Percentiles rank a stretch among this genome's conserved stretches.
Evolutionary conservation across 2,113 vertebrate species (phyloP).

Genomic region (Scophthalmus maximus): DNA sequence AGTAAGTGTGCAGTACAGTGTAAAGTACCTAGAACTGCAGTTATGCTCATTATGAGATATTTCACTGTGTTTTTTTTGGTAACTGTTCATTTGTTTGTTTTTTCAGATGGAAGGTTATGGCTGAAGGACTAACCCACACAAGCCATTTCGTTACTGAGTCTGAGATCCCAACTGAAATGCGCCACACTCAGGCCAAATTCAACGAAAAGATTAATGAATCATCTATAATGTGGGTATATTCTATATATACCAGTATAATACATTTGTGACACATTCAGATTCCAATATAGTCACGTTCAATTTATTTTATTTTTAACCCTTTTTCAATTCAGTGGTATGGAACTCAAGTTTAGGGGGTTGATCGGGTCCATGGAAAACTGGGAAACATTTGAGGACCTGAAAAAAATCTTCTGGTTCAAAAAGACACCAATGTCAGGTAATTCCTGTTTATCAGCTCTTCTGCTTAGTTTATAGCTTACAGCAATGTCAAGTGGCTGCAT

Average conservation of each 20-base stretch:
- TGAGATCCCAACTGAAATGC: slow-evolving; percentile 46
- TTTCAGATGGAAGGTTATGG: slow-evolving; percentile 50
- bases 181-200: slow-evolving; percentile 24
- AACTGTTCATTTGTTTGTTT: background rate
- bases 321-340: slow-evolving; percentile 31
- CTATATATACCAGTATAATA: background rate
- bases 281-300: background rate
- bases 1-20: slow-evolving; percentile 47
- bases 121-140: slow-evolving; percentile 29
- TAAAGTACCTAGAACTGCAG: background rate
- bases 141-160: background rate
- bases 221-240: slow-evolving; percentile 39
- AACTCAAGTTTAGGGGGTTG: slow-evolving; percentile 60
- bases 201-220: background rate
- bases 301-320: background rate
- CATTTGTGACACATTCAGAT: no score
- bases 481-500: background rate
- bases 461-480: no score
- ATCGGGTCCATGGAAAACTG: slow-evolving; percentile 45
- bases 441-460: background rate
- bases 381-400: slow-evolving; percentile 58
- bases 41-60: background rate
- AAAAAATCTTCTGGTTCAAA: slow-evolving; percentile 39
- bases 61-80: no score
- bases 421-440: slow-evolving; percentile 65